Percentiles rank a stretch among this genome's conserved stretches.
These are phyloP conservation scores for Vicugna pacos DNA, from an alignment of 2,113 vertebrate genomes.

Conservation along the genomic window DNA sequence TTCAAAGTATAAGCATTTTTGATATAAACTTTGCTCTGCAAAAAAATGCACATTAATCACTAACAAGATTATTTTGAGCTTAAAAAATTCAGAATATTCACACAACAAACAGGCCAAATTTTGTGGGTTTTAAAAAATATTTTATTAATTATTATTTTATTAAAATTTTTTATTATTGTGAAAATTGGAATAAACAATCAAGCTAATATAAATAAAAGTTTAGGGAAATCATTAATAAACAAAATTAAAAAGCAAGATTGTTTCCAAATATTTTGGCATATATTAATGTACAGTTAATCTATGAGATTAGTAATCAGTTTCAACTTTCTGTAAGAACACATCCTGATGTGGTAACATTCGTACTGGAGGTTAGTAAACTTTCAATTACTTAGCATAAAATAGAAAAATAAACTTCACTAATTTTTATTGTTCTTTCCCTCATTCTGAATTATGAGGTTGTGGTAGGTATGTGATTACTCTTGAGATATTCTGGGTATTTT, in stretches of 20 bases:
- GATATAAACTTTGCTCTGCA: not conserved
- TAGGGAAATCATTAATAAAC: not conserved
- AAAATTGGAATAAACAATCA: not conserved
- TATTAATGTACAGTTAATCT: not conserved
- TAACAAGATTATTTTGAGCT: not conserved
- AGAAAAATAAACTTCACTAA: slow-evolving; percentile 24
- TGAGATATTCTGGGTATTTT: not conserved
- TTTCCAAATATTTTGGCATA: not conserved
- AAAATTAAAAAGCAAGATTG: not conserved
- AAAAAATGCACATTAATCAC: not conserved
- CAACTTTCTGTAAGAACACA: not conserved
- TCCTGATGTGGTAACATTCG: not conserved
- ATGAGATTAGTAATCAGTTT: not conserved
- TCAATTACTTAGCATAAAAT: slow-evolving; percentile 12
- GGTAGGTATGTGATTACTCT: not conserved
- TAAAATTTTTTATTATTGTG: slow-evolving; percentile 11
- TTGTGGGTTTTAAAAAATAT: not conserved
- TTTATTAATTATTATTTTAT: too few species aligned
- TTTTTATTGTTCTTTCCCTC: slow-evolving; percentile 29
- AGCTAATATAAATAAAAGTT: slow-evolving; percentile 10
- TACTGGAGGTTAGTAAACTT: slow-evolving; percentile 33
- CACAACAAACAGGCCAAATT: not conserved
- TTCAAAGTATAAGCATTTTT: slow-evolving; percentile 8
- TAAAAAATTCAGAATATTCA: slow-evolving; percentile 11
- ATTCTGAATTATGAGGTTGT: slow-evolving; percentile 10